Conservation (phyloP, 2,113 vertebrate species). For the Malurus melanocephalus region DNA sequence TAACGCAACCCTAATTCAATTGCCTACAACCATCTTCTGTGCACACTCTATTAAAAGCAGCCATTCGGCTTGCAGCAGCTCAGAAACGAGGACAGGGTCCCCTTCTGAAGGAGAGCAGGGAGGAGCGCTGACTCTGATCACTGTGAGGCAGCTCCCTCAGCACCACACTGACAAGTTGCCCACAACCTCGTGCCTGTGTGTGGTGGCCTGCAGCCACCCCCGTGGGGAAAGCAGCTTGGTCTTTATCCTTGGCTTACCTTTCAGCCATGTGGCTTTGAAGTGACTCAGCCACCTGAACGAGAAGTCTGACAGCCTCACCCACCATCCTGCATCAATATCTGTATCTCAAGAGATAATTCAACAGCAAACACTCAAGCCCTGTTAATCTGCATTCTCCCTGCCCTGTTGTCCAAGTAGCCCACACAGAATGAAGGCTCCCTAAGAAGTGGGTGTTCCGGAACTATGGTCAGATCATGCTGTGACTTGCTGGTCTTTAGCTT, state of each 20-base stretch:
- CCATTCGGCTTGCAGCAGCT: slow-evolving; percentile 47
- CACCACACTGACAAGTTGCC: not conserved
- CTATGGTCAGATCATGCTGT: not conserved
- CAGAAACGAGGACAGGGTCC: slow-evolving; percentile 42
- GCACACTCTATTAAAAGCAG: slow-evolving; percentile 66
- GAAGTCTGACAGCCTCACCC: not conserved
- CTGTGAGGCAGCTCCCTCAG: not conserved
- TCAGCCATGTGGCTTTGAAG: not conserved
- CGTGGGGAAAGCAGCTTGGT: not conserved
- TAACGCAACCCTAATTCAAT: slow-evolving; percentile 65
- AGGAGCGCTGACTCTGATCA: not conserved
- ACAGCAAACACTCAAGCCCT: not conserved
- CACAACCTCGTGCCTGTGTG: not conserved
- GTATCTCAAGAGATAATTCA: not conserved
- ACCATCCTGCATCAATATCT: not conserved
- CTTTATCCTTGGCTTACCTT: not conserved
- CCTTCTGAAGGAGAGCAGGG: slow-evolving; percentile 35
- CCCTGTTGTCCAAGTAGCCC: not conserved
- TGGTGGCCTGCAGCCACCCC: not conserved
- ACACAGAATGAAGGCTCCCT: not conserved
- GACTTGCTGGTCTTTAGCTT: not conserved
- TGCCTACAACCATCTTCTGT: slow-evolving; percentile 67
- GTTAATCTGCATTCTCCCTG: not conserved
- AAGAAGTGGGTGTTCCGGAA: not conserved
- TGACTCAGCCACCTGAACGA: not conserved